Evolutionary conservation across 2,113 vertebrate genomes (phyloP).

Genomic region (Willisornis vidua): DNA sequence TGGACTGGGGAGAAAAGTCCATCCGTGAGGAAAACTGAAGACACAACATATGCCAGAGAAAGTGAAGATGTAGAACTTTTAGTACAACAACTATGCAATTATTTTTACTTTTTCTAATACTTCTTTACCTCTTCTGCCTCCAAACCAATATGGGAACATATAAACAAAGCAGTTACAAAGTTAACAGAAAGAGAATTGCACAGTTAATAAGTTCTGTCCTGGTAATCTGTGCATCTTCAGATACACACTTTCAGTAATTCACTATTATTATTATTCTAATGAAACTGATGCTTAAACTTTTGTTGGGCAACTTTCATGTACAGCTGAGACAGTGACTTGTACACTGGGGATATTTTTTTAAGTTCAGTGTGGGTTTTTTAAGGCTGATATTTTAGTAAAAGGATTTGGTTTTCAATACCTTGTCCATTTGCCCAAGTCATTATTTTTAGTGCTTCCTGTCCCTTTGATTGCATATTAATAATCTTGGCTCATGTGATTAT

Average conservation of each 20-base stretch:
- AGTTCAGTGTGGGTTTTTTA: background rate
- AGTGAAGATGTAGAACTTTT: background rate
- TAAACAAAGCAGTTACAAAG: background rate
- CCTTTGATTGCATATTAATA: background rate
- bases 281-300: background rate
- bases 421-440: background rate
- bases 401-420: background rate
- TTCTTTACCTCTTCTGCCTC: background rate
- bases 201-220: background rate
- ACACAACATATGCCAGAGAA: background rate
- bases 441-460: background rate
- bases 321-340: background rate
- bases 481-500: background rate
- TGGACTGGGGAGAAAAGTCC: background rate
- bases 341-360: background rate
- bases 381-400: background rate
- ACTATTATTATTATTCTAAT: background rate
- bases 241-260: background rate
- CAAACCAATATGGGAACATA: background rate
- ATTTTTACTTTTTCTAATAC: background rate
- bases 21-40: background rate
- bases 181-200: background rate
- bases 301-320: background rate
- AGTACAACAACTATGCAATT: background rate
- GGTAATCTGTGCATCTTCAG: background rate